Conservation (phyloP, 2,888 invertebrate species). For the Apoderus coryli region DNA sequence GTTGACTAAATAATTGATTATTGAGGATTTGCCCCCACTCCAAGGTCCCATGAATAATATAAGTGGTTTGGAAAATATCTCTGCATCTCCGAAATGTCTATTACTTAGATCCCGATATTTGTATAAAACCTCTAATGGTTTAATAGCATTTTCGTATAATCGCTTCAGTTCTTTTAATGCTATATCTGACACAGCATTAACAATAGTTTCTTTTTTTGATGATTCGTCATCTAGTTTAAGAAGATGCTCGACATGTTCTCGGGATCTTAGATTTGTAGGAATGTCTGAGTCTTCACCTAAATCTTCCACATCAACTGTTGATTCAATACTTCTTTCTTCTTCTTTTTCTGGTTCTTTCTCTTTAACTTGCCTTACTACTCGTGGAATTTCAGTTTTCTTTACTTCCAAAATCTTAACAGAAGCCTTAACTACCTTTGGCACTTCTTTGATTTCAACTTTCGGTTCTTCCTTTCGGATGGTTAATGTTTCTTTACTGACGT, state of each 20-base stretch:
- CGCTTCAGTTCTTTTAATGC: conserved; percentile 74
- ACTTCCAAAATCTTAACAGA: not conserved
- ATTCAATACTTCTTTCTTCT: conserved; percentile 18
- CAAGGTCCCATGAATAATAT: conserved; percentile 91
- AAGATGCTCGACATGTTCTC: conserved; percentile 67
- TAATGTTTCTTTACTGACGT: conserved; percentile 15
- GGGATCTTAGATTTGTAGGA: conserved; percentile 61
- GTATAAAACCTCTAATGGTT: conserved; percentile 79
- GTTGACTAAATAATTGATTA: conserved; percentile 82
- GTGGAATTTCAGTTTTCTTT: conserved; percentile 7
- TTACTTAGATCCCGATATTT: conserved; percentile 87
- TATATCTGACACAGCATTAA: conserved; percentile 60
- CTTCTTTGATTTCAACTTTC: conserved; percentile 7
- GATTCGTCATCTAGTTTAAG: conserved; percentile 66
- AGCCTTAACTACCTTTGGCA: no score
- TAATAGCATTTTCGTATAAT: conserved; percentile 73
- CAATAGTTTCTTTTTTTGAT: conserved; percentile 51
- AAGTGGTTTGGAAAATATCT: conserved; percentile 88
- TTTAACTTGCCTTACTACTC: conserved; percentile 16
- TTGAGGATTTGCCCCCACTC: conserved; percentile 91
- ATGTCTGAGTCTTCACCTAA: conserved; percentile 52
- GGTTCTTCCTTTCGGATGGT: conserved; percentile 4
- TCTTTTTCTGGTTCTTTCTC: conserved; percentile 14
- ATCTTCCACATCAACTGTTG: conserved; percentile 36
- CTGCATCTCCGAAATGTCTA: conserved; percentile 83